A percentile compares a stretch with the other conserved stretches of the same genome.
These are phyloP conservation scores for Herminia tarsipennalis DNA, from an alignment of 2,888 invertebrate species.

Conservation along the genomic window DNA sequence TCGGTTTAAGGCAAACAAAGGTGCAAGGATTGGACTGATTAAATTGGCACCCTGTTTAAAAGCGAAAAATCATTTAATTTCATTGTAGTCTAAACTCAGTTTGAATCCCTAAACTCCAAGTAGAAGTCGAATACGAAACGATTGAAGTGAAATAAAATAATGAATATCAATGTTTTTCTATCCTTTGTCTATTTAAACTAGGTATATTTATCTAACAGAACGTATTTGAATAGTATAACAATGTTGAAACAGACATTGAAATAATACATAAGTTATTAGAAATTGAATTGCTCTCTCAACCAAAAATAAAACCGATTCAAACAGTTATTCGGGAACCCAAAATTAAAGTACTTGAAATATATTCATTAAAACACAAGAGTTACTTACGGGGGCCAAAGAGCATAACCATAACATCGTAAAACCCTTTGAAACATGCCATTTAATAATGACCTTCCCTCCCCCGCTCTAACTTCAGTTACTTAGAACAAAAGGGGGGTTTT, in stretches of 20 bases:
- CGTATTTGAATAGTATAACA: neutral
- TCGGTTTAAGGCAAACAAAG: too few relatives aligned
- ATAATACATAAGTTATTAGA: neutral
- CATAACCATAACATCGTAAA: conserved; percentile 49
- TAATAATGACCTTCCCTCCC: conserved; percentile 29
- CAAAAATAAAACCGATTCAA: conserved; percentile 13
- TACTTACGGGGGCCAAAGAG: conserved; percentile 39
- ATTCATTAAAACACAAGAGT: conserved; percentile 30
- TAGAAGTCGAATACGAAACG: too few relatives aligned
- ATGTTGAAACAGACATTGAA: neutral
- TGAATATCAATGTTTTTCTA: neutral
- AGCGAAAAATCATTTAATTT: too few relatives aligned
- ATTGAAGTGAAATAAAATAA: too few relatives aligned
- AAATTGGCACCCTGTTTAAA: too few relatives aligned
- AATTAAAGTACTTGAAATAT: conserved; percentile 33
- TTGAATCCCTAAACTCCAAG: too few relatives aligned
- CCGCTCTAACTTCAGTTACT: conserved; percentile 9
- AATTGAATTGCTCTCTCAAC: conserved; percentile 15
- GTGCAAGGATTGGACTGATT: too few relatives aligned
- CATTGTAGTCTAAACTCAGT: too few relatives aligned
- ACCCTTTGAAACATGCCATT: conserved; percentile 44
- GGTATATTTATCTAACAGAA: conserved; percentile 10
- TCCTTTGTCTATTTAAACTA: too few relatives aligned
- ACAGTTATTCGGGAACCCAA: too few relatives aligned
- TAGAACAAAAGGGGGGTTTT: conserved; percentile 5